These are phyloP conservation scores for Athetis lepigone DNA, from an alignment of 2,888 invertebrate species.

Conservation along the genomic window DNA sequence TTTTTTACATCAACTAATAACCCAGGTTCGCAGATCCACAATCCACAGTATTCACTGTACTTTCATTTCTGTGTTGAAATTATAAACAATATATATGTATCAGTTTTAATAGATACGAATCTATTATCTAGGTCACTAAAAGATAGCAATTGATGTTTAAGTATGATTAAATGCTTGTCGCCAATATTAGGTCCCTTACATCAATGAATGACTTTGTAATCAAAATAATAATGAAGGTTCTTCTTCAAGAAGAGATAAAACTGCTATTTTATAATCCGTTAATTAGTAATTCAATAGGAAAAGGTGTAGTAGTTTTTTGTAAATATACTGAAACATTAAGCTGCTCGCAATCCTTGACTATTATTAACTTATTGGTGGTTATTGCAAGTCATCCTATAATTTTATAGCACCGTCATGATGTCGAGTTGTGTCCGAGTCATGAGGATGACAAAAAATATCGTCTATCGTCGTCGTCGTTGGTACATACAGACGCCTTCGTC, in stretches of 20 bases:
- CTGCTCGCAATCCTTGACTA: no score
- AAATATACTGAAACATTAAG: not conserved
- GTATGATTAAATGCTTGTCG: conserved; percentile 14
- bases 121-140: conserved; percentile 19
- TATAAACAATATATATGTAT: conserved; percentile 2
- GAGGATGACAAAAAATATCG: conserved; percentile 29
- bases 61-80: conserved; percentile 11
- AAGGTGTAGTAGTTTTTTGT: no score
- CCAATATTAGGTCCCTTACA: not conserved
- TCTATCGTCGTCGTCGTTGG: not conserved
- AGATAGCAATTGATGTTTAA: conserved; percentile 13
- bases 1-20: no score
- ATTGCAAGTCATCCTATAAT: conserved; percentile 28
- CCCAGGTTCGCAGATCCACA: no score
- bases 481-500: conserved; percentile 7
- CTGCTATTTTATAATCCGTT: not conserved
- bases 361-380: no score
- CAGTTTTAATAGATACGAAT: conserved; percentile 14
- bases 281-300: not conserved
- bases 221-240: not conserved
- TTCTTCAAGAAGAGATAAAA: not conserved
- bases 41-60: not conserved
- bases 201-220: conserved; percentile 1
- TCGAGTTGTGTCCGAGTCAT: conserved; percentile 16
- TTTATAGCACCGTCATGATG: conserved; percentile 1